phyloP scores from a whole-genome alignment of 2,888 invertebrate genomes.

The Melipona beecheii region DNA sequence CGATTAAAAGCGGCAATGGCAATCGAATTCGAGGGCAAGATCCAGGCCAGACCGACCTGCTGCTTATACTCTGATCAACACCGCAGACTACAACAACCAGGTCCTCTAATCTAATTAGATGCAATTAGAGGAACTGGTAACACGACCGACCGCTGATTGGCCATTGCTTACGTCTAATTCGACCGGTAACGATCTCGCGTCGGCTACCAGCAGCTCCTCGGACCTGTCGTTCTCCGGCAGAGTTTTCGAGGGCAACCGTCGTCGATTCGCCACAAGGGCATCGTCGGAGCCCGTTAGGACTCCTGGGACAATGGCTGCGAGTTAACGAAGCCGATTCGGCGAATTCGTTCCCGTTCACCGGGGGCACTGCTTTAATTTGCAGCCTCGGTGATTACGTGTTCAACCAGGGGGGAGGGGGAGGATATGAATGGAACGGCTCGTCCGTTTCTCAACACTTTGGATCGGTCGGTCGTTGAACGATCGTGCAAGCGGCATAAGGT shows the following conservation, averaged over 20 bases:
- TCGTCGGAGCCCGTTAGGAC: slow-evolving; percentile 8
- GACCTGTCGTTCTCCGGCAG: slow-evolving; percentile 25
- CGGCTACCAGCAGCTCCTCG: background rate
- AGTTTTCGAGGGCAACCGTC: slow-evolving; percentile 23
- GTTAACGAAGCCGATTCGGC: slow-evolving; percentile 44
- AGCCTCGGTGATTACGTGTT: background rate
- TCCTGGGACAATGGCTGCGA: slow-evolving; percentile 26
- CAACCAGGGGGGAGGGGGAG: too few relatives aligned
- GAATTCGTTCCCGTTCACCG: slow-evolving; percentile 21
- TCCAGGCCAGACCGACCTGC: slow-evolving; percentile 42
- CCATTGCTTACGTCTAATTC: slow-evolving; percentile 46
- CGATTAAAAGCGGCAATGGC: slow-evolving; percentile 50
- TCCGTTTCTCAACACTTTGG: background rate
- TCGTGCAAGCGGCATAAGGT: too few relatives aligned
- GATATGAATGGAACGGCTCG: background rate
- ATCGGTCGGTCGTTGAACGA: too few relatives aligned
- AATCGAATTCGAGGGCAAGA: slow-evolving; percentile 50
- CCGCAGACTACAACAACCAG: slow-evolving; percentile 43
- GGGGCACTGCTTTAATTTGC: slow-evolving; percentile 12
- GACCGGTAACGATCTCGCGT: slow-evolving; percentile 15
- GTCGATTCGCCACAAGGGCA: slow-evolving; percentile 2
- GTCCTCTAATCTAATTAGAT: slow-evolving; percentile 68
- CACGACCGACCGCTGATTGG: slow-evolving; percentile 40
- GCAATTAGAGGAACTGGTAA: slow-evolving; percentile 58
- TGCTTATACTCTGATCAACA: slow-evolving; percentile 58